Evolutionary conservation across 2,888 invertebrate genomes (phyloP), one percentile per base, ranked within the genome.

Genomic region (Alloplasta piceator): DNA sequence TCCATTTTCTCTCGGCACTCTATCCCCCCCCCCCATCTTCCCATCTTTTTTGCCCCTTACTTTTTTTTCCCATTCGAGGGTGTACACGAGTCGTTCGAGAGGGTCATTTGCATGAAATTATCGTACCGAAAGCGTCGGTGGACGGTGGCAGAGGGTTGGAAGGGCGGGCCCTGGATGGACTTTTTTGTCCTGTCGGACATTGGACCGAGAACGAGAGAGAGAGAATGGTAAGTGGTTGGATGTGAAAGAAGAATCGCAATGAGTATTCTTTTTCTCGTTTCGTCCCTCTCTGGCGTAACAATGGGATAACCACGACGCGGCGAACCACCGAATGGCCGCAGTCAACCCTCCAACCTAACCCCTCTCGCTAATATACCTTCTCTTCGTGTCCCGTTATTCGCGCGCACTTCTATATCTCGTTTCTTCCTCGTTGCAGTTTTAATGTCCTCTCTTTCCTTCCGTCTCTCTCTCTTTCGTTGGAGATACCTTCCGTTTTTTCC

Each of bases 71-170:
- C 58, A 16, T 16, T 64, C 26, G 41, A 70, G 5, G 48, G 48
- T 16, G 63, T 52, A 38, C 39, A 63, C 68, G 80, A 73, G 72
- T 73, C 72, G 72, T 72, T 63, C 46, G 55, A 43, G 26, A 26
- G 26, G 74, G 58, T 76, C 74, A 77, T 80, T 82, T 82, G 79
- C 80, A 82, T 82, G 46, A 46, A 73, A 80, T 77, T 82, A 82
- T 82, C 70, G 64, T 68, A 12, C 50, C 6, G 38, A 4, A 6
- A 4, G 26, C 4, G 43, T n/a, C 26, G 26, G 1, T 26, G 26
- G 26, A 26, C 1, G 26, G 26, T 26, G 26, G 26, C 26, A 26
- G 26, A 26, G 26, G 26, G 3, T 26, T 2, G 26, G 26, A 26
- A 26, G 3, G 3, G 3, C 1, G 26, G 26, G 26, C 26, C 26